Percentiles rank a stretch among this genome's conserved stretches.
Conservation (phyloP, 2,797 vertebrate genomes). For the Pangasius krempfi region DNA sequence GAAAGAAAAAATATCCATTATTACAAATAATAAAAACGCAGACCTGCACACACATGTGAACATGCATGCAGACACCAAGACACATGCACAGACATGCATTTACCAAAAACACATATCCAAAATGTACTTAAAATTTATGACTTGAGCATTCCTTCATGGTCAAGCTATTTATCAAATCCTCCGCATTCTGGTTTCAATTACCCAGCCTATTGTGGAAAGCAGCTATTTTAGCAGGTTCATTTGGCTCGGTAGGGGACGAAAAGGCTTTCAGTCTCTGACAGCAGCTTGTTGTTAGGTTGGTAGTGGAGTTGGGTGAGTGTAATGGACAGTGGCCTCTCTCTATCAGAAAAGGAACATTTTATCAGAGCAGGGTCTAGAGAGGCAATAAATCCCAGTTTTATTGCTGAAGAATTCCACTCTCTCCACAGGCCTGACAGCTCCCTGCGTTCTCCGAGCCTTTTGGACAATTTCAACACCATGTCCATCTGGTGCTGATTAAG, state of each 20-base stretch:
- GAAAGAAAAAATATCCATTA: slow-evolving; percentile 75
- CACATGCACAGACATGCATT: slow-evolving; percentile 61
- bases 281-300: slow-evolving; percentile 82
- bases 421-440: slow-evolving; percentile 98
- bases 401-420: slow-evolving; percentile 98
- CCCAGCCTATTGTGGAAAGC: slow-evolving; percentile 93
- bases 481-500: slow-evolving; percentile 99
- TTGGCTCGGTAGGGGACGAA: slow-evolving; percentile 93
- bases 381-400: slow-evolving; percentile 99
- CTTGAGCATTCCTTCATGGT: slow-evolving; percentile 96
- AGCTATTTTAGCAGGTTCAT: slow-evolving; percentile 99
- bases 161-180: slow-evolving; percentile 99
- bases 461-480: slow-evolving; percentile 89
- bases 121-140: slow-evolving; percentile 93
- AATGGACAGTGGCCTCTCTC: slow-evolving; percentile 73
- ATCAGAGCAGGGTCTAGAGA: slow-evolving; percentile 78
- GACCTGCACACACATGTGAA: slow-evolving; percentile 46
- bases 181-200: slow-evolving; percentile 99
- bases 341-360: slow-evolving; percentile 75
- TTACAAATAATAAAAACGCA: slow-evolving; percentile 57
- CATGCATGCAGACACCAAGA: slow-evolving; percentile 26
- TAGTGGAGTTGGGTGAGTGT: slow-evolving; percentile 78
- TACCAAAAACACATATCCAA: slow-evolving; percentile 67
- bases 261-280: slow-evolving; percentile 84
- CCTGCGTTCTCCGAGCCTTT: slow-evolving; percentile 91